A percentile compares a stretch with the other conserved stretches of the same genome.
Evolutionary conservation across 2,113 vertebrate genomes (phyloP).

Genomic region (Stegastes partitus): DNA sequence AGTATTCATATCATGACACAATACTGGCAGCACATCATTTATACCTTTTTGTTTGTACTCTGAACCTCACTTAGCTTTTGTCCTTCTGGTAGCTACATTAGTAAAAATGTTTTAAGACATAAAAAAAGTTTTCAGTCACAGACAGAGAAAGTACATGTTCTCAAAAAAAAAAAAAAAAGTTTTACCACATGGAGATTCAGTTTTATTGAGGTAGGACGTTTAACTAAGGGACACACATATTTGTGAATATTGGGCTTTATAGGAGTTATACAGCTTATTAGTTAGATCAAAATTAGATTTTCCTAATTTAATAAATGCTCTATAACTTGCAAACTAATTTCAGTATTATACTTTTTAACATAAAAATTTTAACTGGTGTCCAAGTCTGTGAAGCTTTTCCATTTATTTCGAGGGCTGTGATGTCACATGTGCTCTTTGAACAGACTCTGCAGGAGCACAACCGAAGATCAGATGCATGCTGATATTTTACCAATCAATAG

Average conservation of each 20-base stretch:
- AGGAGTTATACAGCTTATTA: not conserved
- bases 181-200: conserved; percentile 5
- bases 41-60: not conserved
- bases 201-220: conserved; percentile 39
- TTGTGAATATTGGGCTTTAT: not conserved
- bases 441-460: not conserved
- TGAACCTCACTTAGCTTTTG: not conserved
- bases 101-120: not conserved
- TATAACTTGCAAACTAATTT: not conserved
- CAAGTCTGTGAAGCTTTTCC: not conserved
- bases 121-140: not conserved
- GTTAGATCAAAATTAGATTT: not conserved
- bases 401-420: not conserved
- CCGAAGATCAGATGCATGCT: not conserved
- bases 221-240: conserved; percentile 4
- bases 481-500: not conserved
- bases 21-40: conserved; percentile 30
- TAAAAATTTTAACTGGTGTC: not conserved
- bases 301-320: not conserved
- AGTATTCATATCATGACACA: conserved; percentile 15
- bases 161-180: not conserved
- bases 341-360: not conserved
- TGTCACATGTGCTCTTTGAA: not conserved
- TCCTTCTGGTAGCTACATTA: not conserved
- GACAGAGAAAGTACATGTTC: not conserved